phyloP scores from a whole-genome alignment of 2,113 vertebrate species.

The Arothron firmamentum region DNA sequence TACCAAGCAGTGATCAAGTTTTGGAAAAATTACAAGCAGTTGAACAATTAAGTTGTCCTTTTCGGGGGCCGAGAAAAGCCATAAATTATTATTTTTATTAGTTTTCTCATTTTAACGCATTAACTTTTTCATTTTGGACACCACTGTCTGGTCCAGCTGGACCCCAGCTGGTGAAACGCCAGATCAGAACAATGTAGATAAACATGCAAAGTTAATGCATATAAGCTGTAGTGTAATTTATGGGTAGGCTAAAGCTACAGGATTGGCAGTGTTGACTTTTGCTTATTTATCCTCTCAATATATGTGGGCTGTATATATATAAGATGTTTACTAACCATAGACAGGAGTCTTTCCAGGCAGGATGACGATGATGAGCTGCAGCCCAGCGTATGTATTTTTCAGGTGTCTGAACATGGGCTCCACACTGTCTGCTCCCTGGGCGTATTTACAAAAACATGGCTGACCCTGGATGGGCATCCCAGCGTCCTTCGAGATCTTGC shows the following conservation, averaged over 20 bases:
- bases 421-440: constrained; percentile 95
- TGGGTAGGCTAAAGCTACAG: not conserved
- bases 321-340: constrained; percentile 77
- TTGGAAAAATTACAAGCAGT: not conserved
- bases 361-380: constrained; percentile 98
- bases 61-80: no score
- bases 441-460: constrained; percentile 98
- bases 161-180: no score
- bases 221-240: no score
- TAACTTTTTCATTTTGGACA: no score
- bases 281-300: not conserved
- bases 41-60: no score
- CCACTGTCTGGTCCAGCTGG: no score
- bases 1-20: not conserved
- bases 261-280: constrained; percentile 1
- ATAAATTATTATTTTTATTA: no score
- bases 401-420: constrained; percentile 99
- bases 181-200: no score
- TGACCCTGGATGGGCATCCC: constrained; percentile 98
- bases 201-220: no score
- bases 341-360: constrained; percentile 91
- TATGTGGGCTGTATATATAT: not conserved
- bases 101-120: no score
- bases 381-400: constrained; percentile 97
- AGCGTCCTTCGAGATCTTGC: constrained; percentile 95